Percentiles rank a stretch among this genome's conserved stretches.
Conservation (phyloP, 2,797 vertebrate species). For the Pseudochirops corinnae region DNA sequence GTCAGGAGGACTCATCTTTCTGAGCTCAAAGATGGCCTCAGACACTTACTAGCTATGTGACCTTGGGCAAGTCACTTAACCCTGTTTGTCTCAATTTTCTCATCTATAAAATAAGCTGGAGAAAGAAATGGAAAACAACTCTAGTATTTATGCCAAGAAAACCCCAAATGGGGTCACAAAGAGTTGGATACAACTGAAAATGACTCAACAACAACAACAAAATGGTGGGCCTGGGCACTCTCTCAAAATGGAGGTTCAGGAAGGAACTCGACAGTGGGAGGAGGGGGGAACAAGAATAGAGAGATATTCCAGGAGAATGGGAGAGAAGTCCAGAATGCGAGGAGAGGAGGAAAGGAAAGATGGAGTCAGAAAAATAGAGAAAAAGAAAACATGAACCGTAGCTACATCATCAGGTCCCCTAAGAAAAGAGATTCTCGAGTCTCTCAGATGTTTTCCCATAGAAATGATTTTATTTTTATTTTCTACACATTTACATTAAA, state of each 20-base stretch:
- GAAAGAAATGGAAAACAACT: not conserved
- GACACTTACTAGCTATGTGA: not conserved
- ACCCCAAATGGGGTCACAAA: not conserved
- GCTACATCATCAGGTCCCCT: not conserved
- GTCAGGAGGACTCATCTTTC: not conserved
- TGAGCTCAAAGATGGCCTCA: not conserved
- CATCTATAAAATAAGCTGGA: not conserved
- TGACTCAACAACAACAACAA: not conserved
- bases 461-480: not conserved
- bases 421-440: not conserved
- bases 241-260: not conserved
- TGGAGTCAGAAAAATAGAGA: not conserved
- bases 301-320: not conserved
- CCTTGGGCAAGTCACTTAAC: too few species aligned
- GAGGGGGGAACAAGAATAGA: not conserved
- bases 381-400: not conserved
- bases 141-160: not conserved
- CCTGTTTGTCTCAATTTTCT: not conserved
- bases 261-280: not conserved
- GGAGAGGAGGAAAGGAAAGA: not conserved
- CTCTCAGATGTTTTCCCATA: not conserved
- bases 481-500: not conserved
- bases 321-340: not conserved
- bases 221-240: not conserved
- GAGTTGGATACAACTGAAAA: not conserved